Base-by-base conservation (phyloP, 2,888 invertebrate genomes). In the Phaedon cochleariae region DNA sequence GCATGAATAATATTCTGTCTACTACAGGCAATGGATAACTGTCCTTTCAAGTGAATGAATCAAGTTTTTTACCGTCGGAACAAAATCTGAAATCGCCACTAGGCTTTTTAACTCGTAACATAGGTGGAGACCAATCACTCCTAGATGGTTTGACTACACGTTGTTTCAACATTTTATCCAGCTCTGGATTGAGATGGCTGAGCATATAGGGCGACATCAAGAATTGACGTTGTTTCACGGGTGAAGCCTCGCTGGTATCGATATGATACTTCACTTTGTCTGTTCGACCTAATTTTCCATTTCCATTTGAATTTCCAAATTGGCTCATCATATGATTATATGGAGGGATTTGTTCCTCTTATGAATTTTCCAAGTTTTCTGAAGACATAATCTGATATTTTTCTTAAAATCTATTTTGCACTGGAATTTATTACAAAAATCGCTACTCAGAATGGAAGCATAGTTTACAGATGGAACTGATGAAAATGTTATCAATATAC, bases 61-160 rank as follows among this genome's bases (percentile, higher is more conserved):
- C 64, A 2, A 67, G 22, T 15, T 59, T 57, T 12, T 64, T 15
- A 3, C 64, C 67, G 34, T 67, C 67, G 52, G 64, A 67, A 57
- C 64, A 64, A 53, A 67, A 58, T 1, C 64, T 26, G 7, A 37
- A 62, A 7, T 51, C 37, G 2, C 54, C 63, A 29, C 37, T 62
- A 5, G 46, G 6, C 22, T 62, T 65, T 58, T 65, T 26, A n/a
- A 65, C 62, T 15, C 62, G 18, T 4, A 65, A 34, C 5, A 65
- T 58, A 0, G 65, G 62, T n/a, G 53, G 53, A 9, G 53, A 55
- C 51, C 51, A 62, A n/a, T 48, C 49, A 29, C 61, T 62, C 7
- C n/a, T 26, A 20, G 20, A 58, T 53, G 52, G 22, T 37, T 65
- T 55, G 1, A 65, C 62, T 10, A 65, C 58, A n/a, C 31, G 34